Evolutionary conservation across 2,888 invertebrate genomes (phyloP).

Genomic region (Trissolcus japonicus): DNA sequence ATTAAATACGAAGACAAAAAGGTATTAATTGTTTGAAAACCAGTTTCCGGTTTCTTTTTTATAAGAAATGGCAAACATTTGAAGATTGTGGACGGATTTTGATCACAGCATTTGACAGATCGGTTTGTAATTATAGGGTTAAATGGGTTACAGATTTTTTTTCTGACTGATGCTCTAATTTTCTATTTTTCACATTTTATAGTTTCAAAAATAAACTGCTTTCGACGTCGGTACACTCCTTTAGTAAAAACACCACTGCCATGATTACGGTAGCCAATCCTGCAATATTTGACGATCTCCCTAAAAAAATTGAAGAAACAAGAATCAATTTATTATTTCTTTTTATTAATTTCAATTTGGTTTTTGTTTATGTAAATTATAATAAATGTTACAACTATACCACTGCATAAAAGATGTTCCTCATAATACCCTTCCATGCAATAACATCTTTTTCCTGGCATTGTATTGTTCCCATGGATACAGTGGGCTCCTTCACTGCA

Average conservation of each 20-base stretch:
- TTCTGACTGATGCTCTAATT: conserved; percentile 1
- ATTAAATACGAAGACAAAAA: background rate
- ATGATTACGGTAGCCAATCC: conserved; percentile 34
- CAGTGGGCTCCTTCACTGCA: conserved; percentile 83
- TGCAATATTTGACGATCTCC: conserved; percentile 16
- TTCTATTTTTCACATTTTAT: conserved; percentile 10
- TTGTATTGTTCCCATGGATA: conserved; percentile 66
- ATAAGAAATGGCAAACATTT: background rate
- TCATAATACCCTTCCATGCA: conserved; percentile 80
- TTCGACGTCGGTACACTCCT: conserved; percentile 22
- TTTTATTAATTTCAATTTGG: background rate
- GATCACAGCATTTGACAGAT: conserved; percentile 31
- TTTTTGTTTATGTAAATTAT: background rate
- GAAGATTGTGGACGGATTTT: conserved; percentile 23
- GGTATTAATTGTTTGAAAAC: conserved; percentile 4
- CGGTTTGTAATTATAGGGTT: background rate
- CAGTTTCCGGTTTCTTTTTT: background rate
- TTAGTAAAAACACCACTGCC: conserved; percentile 29
- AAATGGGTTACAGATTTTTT: background rate
- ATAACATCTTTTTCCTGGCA: conserved; percentile 68
- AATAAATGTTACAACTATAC: conserved; percentile 74
- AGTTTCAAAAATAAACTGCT: conserved; percentile 23
- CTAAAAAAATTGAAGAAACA: conserved; percentile 13
- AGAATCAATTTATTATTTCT: background rate
- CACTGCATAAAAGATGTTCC: conserved; percentile 81